Evolutionary conservation across 2,797 vertebrate species (phyloP).

Genomic region (Gambusia yucatana): DNA sequence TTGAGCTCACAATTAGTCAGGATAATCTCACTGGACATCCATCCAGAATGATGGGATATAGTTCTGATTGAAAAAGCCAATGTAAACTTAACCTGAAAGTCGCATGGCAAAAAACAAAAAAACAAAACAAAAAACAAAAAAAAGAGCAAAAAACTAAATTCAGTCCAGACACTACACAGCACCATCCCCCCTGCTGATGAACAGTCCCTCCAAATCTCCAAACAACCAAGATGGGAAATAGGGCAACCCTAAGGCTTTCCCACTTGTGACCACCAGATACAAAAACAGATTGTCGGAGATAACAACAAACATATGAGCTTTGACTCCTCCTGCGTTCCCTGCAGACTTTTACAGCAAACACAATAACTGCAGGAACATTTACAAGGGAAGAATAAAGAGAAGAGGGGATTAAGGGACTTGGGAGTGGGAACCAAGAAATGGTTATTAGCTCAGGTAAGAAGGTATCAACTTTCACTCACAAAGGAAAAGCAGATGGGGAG

Average conservation of each 20-base stretch:
- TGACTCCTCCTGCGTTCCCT: constrained; percentile 33
- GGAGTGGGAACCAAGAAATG: background rate
- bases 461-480: constrained; percentile 6
- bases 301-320: constrained; percentile 75
- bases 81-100: constrained; percentile 3
- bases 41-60: constrained; percentile 8
- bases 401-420: background rate
- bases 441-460: constrained; percentile 6
- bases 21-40: background rate
- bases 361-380: constrained; percentile 37
- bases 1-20: constrained; percentile 5
- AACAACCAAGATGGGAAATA: constrained; percentile 68
- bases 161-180: constrained; percentile 12
- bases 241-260: constrained; percentile 34
- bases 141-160: background rate
- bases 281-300: constrained; percentile 53
- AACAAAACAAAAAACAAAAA: no score
- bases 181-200: constrained; percentile 18
- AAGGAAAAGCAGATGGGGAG: background rate
- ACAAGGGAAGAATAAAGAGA: constrained; percentile 18
- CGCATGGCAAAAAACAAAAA: background rate
- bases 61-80: constrained; percentile 18
- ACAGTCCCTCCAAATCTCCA: constrained; percentile 38
- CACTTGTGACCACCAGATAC: constrained; percentile 45
- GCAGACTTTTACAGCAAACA: constrained; percentile 16